Conservation (phyloP, 53 echinoderm and acorn worm genomes). For the Luidia sarsii region DNA sequence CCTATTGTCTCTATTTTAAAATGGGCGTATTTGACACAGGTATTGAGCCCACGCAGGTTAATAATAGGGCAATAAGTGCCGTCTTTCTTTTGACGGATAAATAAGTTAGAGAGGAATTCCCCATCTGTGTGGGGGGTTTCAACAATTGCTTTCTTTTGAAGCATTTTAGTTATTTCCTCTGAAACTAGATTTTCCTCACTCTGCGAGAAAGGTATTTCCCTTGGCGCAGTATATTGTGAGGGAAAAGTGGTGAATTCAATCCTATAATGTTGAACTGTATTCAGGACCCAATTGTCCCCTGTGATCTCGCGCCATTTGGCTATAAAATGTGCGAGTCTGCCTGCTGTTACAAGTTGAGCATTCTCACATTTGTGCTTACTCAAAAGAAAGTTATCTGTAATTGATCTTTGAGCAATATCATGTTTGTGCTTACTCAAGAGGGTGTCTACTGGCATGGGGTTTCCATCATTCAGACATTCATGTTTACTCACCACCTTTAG, state of each 20-base stretch:
- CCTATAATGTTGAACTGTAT: not conserved
- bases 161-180: not conserved
- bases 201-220: not conserved
- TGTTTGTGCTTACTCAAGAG: too few relatives aligned
- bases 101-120: conserved; percentile 1
- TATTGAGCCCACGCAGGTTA: not conserved
- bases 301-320: conserved; percentile 1
- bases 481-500: not conserved
- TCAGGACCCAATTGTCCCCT: not conserved
- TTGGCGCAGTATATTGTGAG: not conserved
- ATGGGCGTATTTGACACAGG: not conserved
- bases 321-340: conserved; percentile 1
- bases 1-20: conserved; percentile 35
- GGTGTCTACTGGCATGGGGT: too few relatives aligned
- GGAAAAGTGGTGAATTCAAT: conserved; percentile 1
- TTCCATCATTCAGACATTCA: not conserved
- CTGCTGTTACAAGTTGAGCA: not conserved
- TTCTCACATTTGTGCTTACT: too few relatives aligned
- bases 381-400: too few relatives aligned
- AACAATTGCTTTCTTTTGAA: not conserved
- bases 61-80: conserved; percentile 18
- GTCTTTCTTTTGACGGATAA: not conserved
- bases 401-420: too few relatives aligned
- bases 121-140: not conserved
- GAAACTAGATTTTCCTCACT: not conserved